Base-by-base conservation (phyloP, 2,797 vertebrate species). In the Phoxinus dragarum region DNA sequence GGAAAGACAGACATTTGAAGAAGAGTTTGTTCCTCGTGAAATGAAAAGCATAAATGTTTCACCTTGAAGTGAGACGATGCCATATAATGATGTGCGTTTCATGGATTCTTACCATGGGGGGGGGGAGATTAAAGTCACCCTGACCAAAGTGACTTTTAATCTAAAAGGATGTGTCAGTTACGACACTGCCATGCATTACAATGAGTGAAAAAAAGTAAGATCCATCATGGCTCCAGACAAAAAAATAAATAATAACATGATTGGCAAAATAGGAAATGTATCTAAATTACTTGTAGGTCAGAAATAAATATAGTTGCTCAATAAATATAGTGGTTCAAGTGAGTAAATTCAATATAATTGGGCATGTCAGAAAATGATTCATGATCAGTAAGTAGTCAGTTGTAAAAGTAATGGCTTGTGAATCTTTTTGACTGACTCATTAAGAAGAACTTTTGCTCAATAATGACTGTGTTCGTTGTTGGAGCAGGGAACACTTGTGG, bases 121-220 rank as follows among this genome's bases (percentile, higher is more conserved):
- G n/a, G n/a, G n/a, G n/a, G 80, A 89, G 86, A 88, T 91, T 84
- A 90, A 90, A 89, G 89, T 84, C 79, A 12, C 73, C 23, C 69
- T 85, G 72, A 89, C 85, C 61, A 89, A 91, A 89, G 87, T 88
- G 49, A 75, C 78, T 87, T 87, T 89, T 87, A 82, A 87, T 67
- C 77, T 86, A 86, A 88, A 88, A 84, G 72, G 73, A 82, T 76
- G 34, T 84, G 88, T 87, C 85, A 86, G 82, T 88, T 81, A 84
- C 42, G 1, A 2, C 54, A 31, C n/a, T 80, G 71, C 80, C 75
- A 84, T 88, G 83, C 36, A 71, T 84, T 54, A 84, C 73, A 72
- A 61, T 52, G 17, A 82, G 40, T 40, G 67, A 38, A 86, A 38
- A 38, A 82, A 71, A 38, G 11, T 31, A 19, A 40, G 40, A 49